These are phyloP conservation scores for Pituophis catenifer DNA, from an alignment of 2,113 vertebrate genomes.

Conservation along the genomic window DNA sequence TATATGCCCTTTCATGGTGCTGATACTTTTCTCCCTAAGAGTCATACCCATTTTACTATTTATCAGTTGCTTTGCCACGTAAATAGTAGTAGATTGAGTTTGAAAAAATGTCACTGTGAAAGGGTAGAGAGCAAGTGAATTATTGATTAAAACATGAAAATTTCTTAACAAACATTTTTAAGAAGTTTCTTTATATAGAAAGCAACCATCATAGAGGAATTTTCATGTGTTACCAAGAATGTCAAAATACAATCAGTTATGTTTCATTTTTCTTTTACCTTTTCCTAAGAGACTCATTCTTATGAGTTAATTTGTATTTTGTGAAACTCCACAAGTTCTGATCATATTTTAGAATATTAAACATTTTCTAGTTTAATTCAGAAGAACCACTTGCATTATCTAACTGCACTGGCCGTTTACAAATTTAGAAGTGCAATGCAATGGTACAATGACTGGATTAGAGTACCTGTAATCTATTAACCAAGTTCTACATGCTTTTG, in stretches of 20 bases:
- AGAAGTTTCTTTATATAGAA: slow-evolving; percentile 63
- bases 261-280: slow-evolving; percentile 42
- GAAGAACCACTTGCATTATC: neutral
- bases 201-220: slow-evolving; percentile 62
- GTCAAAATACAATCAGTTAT: slow-evolving; percentile 41
- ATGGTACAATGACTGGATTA: neutral
- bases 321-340: slow-evolving; percentile 64
- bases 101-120: slow-evolving; percentile 59
- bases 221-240: slow-evolving; percentile 54
- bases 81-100: slow-evolving; percentile 54
- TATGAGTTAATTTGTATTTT: slow-evolving; percentile 65
- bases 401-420: neutral
- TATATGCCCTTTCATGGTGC: neutral
- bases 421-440: neutral
- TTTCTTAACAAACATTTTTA: slow-evolving; percentile 68
- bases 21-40: slow-evolving; percentile 50
- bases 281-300: slow-evolving; percentile 22
- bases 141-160: slow-evolving; percentile 75
- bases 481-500: neutral
- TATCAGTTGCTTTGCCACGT: slow-evolving; percentile 70
- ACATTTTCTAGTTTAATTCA: neutral
- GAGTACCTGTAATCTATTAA: too few relatives aligned
- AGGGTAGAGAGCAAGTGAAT: slow-evolving; percentile 72
- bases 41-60: slow-evolving; percentile 67
- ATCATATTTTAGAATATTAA: slow-evolving; percentile 53